A percentile compares a stretch with the other conserved stretches of the same genome.
Evolutionary conservation across 2,888 invertebrate species (phyloP).

Genomic region (Liopterus haemorrhoidalis): DNA sequence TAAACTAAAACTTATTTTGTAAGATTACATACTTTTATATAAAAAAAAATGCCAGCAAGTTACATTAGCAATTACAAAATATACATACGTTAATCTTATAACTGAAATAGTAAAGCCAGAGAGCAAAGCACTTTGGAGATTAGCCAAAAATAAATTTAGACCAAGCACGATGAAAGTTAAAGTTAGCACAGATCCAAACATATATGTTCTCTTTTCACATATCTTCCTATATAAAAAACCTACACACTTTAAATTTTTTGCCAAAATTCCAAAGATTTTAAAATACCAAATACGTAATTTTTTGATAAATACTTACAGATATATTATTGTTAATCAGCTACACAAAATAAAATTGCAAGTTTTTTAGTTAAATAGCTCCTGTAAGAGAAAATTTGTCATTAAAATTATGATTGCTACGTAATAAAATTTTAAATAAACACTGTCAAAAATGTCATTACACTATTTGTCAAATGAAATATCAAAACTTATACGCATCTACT

Average conservation of each 20-base stretch:
- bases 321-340: no score
- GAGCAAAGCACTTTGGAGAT: conserved; percentile 21
- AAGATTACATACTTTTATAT: no score
- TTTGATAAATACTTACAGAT: no score
- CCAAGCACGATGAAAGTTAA: conserved; percentile 11
- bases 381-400: no score
- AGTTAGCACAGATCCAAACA: conserved; percentile 14
- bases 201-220: conserved; percentile 14
- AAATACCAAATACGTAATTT: conserved; percentile 1
- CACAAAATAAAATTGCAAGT: background rate
- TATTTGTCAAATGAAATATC: no score
- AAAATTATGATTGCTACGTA: no score
- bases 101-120: conserved; percentile 16
- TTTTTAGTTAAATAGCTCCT: background rate
- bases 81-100: conserved; percentile 11
- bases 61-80: no score
- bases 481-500: no score
- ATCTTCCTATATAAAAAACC: conserved; percentile 1
- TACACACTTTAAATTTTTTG: conserved; percentile 4
- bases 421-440: no score
- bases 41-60: no score
- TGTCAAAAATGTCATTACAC: no score
- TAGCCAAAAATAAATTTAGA: conserved; percentile 17
- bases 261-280: conserved; percentile 6
- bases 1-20: no score